A percentile compares a stretch with the other conserved stretches of the same genome.
Conservation (phyloP, 2,888 invertebrate species). For the Marronus borbonicus region DNA sequence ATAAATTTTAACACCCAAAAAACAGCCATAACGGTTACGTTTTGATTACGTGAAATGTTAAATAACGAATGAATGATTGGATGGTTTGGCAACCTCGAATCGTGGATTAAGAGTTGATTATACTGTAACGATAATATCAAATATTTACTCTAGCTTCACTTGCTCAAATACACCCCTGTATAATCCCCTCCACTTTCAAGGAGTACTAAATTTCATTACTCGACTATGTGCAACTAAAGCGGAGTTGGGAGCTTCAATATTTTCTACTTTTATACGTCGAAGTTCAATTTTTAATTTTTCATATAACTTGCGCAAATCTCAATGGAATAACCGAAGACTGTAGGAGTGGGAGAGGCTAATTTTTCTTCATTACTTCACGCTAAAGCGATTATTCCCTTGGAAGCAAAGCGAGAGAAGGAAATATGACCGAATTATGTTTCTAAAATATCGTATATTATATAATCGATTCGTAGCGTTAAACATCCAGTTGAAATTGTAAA, state of each 20-base stretch:
- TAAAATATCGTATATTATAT: background rate
- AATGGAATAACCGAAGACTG: background rate
- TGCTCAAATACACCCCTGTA: too few species aligned
- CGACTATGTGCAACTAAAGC: background rate
- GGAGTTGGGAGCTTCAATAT: slow-evolving; percentile 12
- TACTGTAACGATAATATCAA: too few species aligned
- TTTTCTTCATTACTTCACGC: background rate
- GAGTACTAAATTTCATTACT: slow-evolving; percentile 2
- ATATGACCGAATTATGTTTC: background rate
- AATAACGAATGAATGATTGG: too few species aligned
- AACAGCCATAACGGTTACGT: too few species aligned
- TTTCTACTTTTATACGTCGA: slow-evolving; percentile 22
- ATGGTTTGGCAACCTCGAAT: too few species aligned
- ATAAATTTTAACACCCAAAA: too few species aligned
- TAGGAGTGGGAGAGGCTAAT: background rate
- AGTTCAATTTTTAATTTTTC: slow-evolving; percentile 21
- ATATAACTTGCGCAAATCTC: slow-evolving; percentile 10
- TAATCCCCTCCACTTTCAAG: background rate
- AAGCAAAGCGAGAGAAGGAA: background rate
- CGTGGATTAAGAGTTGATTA: too few species aligned
- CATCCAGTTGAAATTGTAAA: too few species aligned
- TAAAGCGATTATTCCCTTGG: slow-evolving; percentile 31
- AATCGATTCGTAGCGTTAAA: background rate
- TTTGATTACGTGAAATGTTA: too few species aligned
- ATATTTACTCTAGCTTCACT: too few species aligned